A percentile compares a stretch with the other conserved stretches of the same genome.
These are phyloP conservation scores for Solenopsis invicta DNA, from an alignment of 1,140 invertebrate genomes.

Conservation along the genomic window DNA sequence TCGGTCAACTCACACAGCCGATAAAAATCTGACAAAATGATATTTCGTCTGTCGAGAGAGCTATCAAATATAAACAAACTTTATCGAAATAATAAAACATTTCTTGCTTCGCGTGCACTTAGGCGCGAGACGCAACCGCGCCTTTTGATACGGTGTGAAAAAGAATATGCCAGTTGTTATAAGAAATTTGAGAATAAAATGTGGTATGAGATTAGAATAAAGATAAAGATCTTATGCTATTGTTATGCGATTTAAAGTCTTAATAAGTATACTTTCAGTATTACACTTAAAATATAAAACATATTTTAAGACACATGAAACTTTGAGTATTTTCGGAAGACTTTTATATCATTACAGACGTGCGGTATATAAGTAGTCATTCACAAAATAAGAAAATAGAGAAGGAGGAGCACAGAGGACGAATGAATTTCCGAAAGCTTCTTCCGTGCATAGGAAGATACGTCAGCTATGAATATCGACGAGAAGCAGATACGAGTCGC, in stretches of 20 bases:
- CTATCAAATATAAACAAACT: constrained; percentile 30
- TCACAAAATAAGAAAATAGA: constrained; percentile 1
- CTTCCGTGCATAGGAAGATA: constrained; percentile 59
- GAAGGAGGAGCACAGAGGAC: background rate
- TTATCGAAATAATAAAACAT: background rate
- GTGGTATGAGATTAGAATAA: background rate
- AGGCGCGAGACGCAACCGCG: too few species aligned
- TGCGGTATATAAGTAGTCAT: background rate
- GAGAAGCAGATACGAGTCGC: constrained; percentile 73
- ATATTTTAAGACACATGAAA: background rate
- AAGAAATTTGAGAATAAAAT: background rate
- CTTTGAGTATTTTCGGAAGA: background rate
- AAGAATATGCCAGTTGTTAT: background rate
- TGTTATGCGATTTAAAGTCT: background rate
- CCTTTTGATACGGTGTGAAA: too few species aligned
- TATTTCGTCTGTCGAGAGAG: constrained; percentile 35
- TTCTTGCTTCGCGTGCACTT: too few species aligned
- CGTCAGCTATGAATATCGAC: constrained; percentile 73
- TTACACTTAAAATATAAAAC: background rate
- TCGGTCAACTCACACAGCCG: background rate
- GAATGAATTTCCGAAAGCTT: constrained; percentile 39
- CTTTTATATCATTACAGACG: background rate
- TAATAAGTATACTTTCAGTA: background rate
- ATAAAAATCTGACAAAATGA: constrained; percentile 41
- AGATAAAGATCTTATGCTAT: background rate